These are phyloP conservation scores for Catamblyrhynchus diadema DNA, from an alignment of 2,797 vertebrate species.

Conservation along the genomic window DNA sequence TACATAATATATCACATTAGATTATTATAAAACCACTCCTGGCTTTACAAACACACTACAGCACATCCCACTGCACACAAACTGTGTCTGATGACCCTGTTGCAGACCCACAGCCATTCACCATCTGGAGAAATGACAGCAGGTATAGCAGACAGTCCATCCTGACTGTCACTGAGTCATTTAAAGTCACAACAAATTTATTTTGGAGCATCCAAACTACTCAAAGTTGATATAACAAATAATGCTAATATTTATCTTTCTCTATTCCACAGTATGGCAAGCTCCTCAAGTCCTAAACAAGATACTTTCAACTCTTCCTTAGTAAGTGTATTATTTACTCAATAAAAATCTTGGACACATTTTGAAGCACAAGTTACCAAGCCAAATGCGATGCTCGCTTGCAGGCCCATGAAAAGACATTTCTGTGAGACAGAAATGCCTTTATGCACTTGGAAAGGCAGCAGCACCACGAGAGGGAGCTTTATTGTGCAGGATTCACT, in stretches of 20 bases:
- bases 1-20: neutral
- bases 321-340: neutral
- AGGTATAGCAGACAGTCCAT: neutral
- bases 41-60: neutral
- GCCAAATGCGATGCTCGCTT: fast-evolving
- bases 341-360: neutral
- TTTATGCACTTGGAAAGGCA: neutral
- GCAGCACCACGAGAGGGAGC: conserved; percentile 44
- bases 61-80: neutral
- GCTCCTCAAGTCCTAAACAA: neutral
- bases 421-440: neutral
- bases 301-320: neutral
- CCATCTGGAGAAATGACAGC: neutral
- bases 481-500: neutral
- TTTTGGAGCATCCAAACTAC: neutral
- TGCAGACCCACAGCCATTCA: neutral
- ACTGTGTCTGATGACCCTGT: neutral
- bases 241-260: neutral
- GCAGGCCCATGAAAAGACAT: neutral
- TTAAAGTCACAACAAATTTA: neutral
- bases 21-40: neutral
- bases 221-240: neutral
- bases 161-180: neutral
- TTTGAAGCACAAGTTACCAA: neutral
- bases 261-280: neutral